Base-by-base conservation (phyloP, 1,140 invertebrate species). In the Leptestheria dahalacensis region DNA sequence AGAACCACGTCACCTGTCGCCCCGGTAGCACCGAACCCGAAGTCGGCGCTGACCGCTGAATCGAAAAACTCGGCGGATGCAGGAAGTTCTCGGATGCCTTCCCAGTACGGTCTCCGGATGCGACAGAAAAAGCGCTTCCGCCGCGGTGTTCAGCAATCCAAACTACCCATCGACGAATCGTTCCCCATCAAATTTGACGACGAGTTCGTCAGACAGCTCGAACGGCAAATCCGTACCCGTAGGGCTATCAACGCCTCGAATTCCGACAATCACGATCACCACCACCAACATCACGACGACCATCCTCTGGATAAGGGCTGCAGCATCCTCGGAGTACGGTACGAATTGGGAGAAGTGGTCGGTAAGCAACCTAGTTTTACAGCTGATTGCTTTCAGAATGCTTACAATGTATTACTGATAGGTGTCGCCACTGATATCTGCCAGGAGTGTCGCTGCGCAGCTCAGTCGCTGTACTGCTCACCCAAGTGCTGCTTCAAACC, bases 401-500 rank as follows among this genome's bases (percentile, higher is more conserved):
- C 18, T 15, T 26, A 9, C 2, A 53, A 25, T 26, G 51, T 10
- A 53, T 28, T 10, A 11, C 48, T 50, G 9, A 11, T 62, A 67
- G 68, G 68, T 49, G 68, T 70, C 10, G 69, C 69, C 0, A 67
- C 65, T 3, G 68, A 67, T 29, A 60, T 64, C 28, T 71, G 69
- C 59, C 64, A 69, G 46, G 69, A 71, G 60, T 71, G 69, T 25
- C 62, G 68, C 10, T 71, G 69, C 62, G 69, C 68, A 1, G 59
- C 59, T 1, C 65, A 66, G 24, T 64, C 63, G 26, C 63, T 71
- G 60, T 68, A 65, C 62, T 71, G 69, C 48, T 65, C 64, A 9
- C 69, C 69, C 2, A 65, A 65, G 48, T 71, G 69, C 55, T 71
- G 69, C 52, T 71, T 69, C 62, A 62, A 68, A 21, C 64, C 68